Evolutionary conservation across 1,140 invertebrate species (phyloP).

Genomic region (Globodera rostochiensis): DNA sequence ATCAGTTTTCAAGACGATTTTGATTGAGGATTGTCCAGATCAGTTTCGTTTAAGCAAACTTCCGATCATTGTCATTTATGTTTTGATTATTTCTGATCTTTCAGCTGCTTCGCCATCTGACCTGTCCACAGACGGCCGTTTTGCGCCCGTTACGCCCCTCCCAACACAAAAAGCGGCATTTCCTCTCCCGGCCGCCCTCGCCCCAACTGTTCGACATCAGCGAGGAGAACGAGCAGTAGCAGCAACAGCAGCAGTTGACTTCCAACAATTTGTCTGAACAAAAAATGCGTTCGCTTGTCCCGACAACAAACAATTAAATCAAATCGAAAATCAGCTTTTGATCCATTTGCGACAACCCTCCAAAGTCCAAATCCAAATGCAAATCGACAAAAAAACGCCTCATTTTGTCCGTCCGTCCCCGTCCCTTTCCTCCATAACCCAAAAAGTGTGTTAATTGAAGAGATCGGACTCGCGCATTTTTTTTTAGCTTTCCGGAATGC

Average conservation of each 20-base stretch:
- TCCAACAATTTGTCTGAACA: not conserved
- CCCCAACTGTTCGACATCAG: slow-evolving; percentile 57
- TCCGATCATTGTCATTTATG: not conserved
- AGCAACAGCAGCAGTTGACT: not conserved
- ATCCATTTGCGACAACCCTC: no score
- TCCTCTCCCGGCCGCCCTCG: slow-evolving; percentile 51
- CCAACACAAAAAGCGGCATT: slow-evolving; percentile 49
- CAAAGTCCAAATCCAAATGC: no score
- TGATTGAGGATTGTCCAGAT: not conserved
- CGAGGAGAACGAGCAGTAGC: slow-evolving; percentile 44
- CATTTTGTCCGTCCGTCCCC: no score
- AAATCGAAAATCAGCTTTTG: no score
- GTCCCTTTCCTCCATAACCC: no score
- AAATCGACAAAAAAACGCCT: no score
- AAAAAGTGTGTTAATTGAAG: no score
- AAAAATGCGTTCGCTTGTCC: not conserved
- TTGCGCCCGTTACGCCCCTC: slow-evolving; percentile 37
- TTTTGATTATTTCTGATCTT: slow-evolving; percentile 34
- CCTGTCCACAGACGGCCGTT: slow-evolving; percentile 54
- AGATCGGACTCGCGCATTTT: no score
- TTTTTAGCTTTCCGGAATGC: no score
- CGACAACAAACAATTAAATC: no score
- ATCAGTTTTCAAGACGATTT: not conserved
- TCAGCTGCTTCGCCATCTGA: slow-evolving; percentile 55
- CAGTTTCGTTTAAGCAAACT: not conserved